Percentiles rank a stretch among this genome's conserved stretches.
Evolutionary conservation across 2,113 vertebrate genomes (phyloP).

Genomic region (Columbina picui): DNA sequence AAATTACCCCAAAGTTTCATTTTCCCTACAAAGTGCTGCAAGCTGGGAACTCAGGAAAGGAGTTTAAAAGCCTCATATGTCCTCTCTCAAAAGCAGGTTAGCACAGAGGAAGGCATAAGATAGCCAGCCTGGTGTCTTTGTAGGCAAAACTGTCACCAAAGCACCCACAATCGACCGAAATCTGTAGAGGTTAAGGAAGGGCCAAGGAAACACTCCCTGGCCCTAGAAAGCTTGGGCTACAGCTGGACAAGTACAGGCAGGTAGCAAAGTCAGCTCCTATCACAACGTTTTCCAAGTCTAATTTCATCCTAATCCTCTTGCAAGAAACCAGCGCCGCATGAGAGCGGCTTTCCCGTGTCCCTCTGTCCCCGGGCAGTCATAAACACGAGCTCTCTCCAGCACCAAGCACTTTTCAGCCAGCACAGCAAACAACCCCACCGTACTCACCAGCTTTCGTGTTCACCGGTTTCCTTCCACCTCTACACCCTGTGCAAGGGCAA

Average conservation of each 20-base stretch:
- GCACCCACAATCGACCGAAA: fast-evolving
- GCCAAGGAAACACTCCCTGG: neutral
- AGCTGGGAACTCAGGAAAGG: neutral
- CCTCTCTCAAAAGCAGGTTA: neutral
- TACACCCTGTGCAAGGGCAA: neutral
- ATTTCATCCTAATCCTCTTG: neutral
- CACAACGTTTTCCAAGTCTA: neutral
- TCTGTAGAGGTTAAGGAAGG: neutral
- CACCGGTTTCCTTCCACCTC: neutral
- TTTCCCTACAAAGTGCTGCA: neutral
- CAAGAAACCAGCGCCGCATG: neutral
- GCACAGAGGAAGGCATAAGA: neutral
- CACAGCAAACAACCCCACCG: fast-evolving
- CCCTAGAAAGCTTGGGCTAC: neutral
- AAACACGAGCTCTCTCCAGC: neutral
- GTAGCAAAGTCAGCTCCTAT: neutral
- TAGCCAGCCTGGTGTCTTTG: neutral
- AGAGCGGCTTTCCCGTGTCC: neutral
- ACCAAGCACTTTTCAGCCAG: neutral
- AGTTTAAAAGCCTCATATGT: fast-evolving
- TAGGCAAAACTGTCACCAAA: neutral
- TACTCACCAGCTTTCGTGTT: neutral
- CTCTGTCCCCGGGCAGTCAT: neutral
- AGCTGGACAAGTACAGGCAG: neutral
- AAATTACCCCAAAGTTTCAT: neutral